Evolutionary conservation across 2,888 invertebrate species (phyloP).

Genomic region (Cryptosula pallasiana): DNA sequence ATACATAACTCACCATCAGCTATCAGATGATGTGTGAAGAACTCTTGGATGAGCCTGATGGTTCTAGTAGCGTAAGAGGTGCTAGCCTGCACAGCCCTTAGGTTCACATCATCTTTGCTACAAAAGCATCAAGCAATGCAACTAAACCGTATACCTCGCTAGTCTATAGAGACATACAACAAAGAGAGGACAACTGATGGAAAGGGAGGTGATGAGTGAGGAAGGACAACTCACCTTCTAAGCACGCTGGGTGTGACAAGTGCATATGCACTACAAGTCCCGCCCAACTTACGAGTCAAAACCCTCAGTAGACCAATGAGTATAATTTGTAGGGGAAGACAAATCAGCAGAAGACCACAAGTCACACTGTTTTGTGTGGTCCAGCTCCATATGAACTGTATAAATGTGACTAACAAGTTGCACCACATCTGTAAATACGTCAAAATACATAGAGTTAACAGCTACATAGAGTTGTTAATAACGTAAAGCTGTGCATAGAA

Average conservation of each 20-base stretch:
- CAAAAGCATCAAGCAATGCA: neutral
- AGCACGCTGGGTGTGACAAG: conserved; percentile 48
- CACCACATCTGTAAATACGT: neutral
- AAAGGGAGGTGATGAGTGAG: no score
- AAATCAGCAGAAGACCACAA: conserved; percentile 5
- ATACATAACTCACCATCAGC: conserved; percentile 30
- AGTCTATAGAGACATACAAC: no score
- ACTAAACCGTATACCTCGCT: no score
- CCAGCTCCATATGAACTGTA: conserved; percentile 11
- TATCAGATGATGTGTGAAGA: conserved; percentile 50
- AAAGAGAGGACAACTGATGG: no score
- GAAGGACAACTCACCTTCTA: conserved; percentile 36
- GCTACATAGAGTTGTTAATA: no score
- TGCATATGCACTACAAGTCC: conserved; percentile 51
- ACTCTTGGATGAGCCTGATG: conserved; percentile 40
- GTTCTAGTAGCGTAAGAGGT: conserved; percentile 1
- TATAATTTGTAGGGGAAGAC: neutral
- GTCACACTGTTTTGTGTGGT: neutral
- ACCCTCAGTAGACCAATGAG: conserved; percentile 43
- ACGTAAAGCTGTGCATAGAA: no score
- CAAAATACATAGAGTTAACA: no score
- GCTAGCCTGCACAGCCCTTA: neutral
- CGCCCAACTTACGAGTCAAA: conserved; percentile 47
- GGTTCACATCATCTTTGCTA: conserved; percentile 12
- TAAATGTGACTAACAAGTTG: neutral